Evolutionary conservation across 2,888 invertebrate genomes (phyloP), one percentile per base, ranked within the genome.

Genomic region (Caenorhabditis wallacei): DNA sequence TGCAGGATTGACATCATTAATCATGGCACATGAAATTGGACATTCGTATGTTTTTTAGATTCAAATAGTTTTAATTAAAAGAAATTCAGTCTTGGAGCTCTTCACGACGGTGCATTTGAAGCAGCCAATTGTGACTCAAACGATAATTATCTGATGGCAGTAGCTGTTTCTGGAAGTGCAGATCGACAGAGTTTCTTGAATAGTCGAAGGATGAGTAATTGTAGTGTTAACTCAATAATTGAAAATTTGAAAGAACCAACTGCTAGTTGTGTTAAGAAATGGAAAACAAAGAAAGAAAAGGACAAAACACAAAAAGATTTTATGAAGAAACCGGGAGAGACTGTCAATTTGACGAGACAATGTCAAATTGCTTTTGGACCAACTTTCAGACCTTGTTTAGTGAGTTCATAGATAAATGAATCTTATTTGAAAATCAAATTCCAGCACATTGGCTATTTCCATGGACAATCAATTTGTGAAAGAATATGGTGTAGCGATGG

Each of bases 401-500:
- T 90, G 70, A 48, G 53, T 61, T 26, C 10, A 10, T 16, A 8
- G 35, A 10, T 40, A 13, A 40, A 40, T 11, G 40, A 10, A 10
- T 10, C 2, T 40, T 40, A 13, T 11, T 16, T 11, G 2, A 40
- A 13, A 40, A 13, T 2, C 10, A 26, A n/a, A 51, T 51, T 84
- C 64, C 78, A 89, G 89, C 88, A 86, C 26, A 79, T 66, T 35
- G 88, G 86, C 16, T 89, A 87, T 66, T 80, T 84, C 59, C 79
- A 82, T 51, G 82, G 68, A 13, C 84, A 88, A 46, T 72, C 87
- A 5, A 76, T 84, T 24, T 91, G 91, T 56, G 84, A 87, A 26
- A 83, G 89, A 24, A 70, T 90, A 18, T 91, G 91, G 91, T 91
- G 91, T 74, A 90, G 90, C 56, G 87, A 91, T 63, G 83, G 91